Evolutionary conservation across 92 coral and sea anemone genomes (phyloP).

Genomic region (Siderastrea radians): DNA sequence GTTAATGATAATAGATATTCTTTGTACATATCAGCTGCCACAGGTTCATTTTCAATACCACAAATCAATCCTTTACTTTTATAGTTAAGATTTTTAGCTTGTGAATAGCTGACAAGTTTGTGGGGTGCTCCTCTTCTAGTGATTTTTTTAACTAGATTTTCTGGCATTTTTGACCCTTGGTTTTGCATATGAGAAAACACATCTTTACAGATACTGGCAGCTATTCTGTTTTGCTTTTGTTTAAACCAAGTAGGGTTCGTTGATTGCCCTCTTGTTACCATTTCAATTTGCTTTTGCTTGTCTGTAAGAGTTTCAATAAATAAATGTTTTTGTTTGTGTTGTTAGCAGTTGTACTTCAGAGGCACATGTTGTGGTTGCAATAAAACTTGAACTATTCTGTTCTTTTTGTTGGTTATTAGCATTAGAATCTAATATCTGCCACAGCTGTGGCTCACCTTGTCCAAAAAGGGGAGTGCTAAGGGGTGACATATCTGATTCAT

Average conservation of each 20-base stretch:
- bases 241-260: constrained; percentile 29
- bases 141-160: not conserved
- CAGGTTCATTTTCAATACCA: constrained; percentile 5
- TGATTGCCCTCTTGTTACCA: constrained; percentile 49
- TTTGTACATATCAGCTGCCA: not conserved
- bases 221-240: constrained; percentile 17
- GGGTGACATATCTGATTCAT: too few relatives aligned
- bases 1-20: not conserved
- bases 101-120: not conserved
- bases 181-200: not conserved
- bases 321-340: constrained; percentile 1
- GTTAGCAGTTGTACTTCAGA: not conserved
- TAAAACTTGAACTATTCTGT: too few relatives aligned
- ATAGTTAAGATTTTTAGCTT: not conserved
- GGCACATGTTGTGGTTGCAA: too few relatives aligned
- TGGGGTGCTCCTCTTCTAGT: not conserved
- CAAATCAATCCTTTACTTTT: not conserved
- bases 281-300: constrained; percentile 26
- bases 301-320: constrained; percentile 26
- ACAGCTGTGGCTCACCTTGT: too few relatives aligned
- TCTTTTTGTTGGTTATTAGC: too few relatives aligned
- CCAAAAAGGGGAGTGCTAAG: too few relatives aligned
- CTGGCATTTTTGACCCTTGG: not conserved
- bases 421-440: too few relatives aligned
- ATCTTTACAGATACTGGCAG: constrained; percentile 26